A percentile compares a stretch with the other conserved stretches of the same genome.
These are phyloP conservation scores for Portevinia maculata DNA, from an alignment of 2,888 invertebrate genomes.

Conservation along the genomic window DNA sequence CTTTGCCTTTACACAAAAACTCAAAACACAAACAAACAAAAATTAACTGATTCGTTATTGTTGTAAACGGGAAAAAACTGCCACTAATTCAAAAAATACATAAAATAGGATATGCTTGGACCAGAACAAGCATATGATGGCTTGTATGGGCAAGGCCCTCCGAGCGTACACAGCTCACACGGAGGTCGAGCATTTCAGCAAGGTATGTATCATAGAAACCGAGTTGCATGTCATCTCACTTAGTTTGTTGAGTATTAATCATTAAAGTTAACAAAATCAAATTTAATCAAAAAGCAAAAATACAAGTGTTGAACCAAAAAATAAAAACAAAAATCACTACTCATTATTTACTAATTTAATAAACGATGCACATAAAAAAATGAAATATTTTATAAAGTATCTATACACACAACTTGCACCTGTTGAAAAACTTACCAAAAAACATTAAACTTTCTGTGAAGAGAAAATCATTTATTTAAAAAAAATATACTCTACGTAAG, in stretches of 20 bases:
- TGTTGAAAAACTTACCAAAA: slow-evolving; percentile 27
- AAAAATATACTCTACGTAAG: slow-evolving; percentile 65
- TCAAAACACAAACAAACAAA: slow-evolving; percentile 40
- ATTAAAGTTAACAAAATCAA: slow-evolving; percentile 53
- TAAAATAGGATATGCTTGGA: slow-evolving; percentile 86
- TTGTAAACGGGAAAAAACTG: slow-evolving; percentile 63
- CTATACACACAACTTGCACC: slow-evolving; percentile 63
- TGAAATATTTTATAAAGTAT: slow-evolving; percentile 20
- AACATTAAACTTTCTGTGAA: not conserved
- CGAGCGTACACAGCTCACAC: slow-evolving; percentile 92
- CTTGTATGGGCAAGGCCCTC: slow-evolving; percentile 95
- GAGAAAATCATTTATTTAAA: slow-evolving; percentile 37
- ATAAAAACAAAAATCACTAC: slow-evolving; percentile 16
- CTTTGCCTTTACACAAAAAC: slow-evolving; percentile 67
- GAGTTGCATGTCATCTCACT: slow-evolving; percentile 73
- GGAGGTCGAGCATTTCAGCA: slow-evolving; percentile 91
- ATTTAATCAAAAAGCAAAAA: slow-evolving; percentile 60
- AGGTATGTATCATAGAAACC: slow-evolving; percentile 86
- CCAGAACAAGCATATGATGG: slow-evolving; percentile 97
- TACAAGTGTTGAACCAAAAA: slow-evolving; percentile 33
- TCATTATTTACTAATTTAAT: slow-evolving; percentile 42
- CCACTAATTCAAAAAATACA: slow-evolving; percentile 72
- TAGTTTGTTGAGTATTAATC: slow-evolving; percentile 68
- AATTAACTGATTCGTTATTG: slow-evolving; percentile 66
- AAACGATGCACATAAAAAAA: slow-evolving; percentile 65